phyloP scores from a whole-genome alignment of 1,140 invertebrate species.

The Drosophila ercepeae region DNA sequence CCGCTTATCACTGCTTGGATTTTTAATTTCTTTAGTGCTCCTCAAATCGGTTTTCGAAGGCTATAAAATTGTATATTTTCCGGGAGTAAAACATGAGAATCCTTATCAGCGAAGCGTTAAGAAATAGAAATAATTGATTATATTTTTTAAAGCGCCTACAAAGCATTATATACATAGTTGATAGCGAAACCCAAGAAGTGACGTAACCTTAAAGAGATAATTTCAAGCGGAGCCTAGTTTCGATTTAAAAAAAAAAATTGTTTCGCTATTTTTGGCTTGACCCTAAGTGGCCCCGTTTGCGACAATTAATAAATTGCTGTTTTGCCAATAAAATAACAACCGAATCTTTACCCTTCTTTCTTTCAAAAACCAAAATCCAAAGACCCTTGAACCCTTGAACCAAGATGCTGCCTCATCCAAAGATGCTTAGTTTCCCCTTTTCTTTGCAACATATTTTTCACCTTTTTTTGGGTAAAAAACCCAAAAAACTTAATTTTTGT shows the following conservation, averaged over 20 bases:
- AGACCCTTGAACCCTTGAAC: conserved; percentile 40
- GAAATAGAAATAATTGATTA: conserved; percentile 9
- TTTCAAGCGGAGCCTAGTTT: conserved; percentile 5
- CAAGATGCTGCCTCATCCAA: conserved; percentile 28
- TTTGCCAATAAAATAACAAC: conserved; percentile 59
- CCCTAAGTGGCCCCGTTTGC: not conserved
- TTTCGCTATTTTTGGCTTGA: conserved; percentile 52
- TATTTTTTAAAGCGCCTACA: not conserved
- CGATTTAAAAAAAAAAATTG: conserved; percentile 45
- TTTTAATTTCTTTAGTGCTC: conserved; percentile 17
- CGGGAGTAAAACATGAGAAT: conserved; percentile 6
- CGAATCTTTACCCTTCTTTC: conserved; percentile 26
- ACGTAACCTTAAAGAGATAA: conserved; percentile 63
- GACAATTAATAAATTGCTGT: conserved; percentile 70
- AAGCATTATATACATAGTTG: conserved; percentile 19
- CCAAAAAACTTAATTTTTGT: conserved; percentile 59
- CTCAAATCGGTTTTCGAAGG: conserved; percentile 16
- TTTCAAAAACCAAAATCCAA: conserved; percentile 39
- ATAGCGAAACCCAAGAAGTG: conserved; percentile 17
- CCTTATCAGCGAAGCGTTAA: conserved; percentile 23
- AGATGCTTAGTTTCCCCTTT: conserved; percentile 51
- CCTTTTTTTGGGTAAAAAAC: conserved; percentile 56
- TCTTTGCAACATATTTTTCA: not conserved
- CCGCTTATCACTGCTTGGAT: conserved; percentile 33
- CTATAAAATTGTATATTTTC: conserved; percentile 47